Base-by-base conservation (phyloP, 2,888 invertebrate genomes). In the Melanostoma scalare region DNA sequence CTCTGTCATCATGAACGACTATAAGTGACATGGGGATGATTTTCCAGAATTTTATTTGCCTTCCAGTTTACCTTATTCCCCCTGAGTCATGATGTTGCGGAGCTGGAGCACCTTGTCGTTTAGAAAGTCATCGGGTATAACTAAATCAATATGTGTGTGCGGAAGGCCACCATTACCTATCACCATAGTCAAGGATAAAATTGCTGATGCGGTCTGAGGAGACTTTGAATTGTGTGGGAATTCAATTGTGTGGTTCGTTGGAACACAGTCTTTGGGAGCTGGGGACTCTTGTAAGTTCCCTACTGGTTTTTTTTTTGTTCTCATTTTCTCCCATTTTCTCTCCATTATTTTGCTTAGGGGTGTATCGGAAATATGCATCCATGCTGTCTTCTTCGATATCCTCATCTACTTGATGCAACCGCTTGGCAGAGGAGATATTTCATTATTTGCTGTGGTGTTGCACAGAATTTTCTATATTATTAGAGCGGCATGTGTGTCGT, bases 141-240 rank as follows among this genome's bases (percentile, higher is more conserved):
- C 31, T 38, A 10, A n/a, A 53, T 68, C 42, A n/a, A 61, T 46
- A 35, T 63, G 55, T 40, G 42, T 61, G 35, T 44, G 61, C 38
- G 30, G 31, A 20, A 20, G 20, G 20, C 20, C 20, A 20, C 20
- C 20, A 20, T 68, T 46, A 38, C 53, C 10, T 35, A 20, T 46
- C 20, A 61, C 36, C 52, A 5, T n/a, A 8, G 10, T 40, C 44
- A 33, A 53, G 35, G 31, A 63, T 46, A 20, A 38, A 53, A 63
- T 38, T 48, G 63, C 3, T 48, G 48, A 36, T 50, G 48, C 63
- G 61, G 42, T 9, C 33, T 9, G 30, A 40, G 63, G 78, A 69
- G 68, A 53, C 73, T 65, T 55, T 82, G 78, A 78, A 78, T 65
- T 74, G 69, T 60, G 68, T 35, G 73, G 78, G 78, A 82, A 78